Percentiles rank a stretch among this genome's conserved stretches.
Conservation (phyloP, 2,113 vertebrate species). For the Siniperca knerii region DNA sequence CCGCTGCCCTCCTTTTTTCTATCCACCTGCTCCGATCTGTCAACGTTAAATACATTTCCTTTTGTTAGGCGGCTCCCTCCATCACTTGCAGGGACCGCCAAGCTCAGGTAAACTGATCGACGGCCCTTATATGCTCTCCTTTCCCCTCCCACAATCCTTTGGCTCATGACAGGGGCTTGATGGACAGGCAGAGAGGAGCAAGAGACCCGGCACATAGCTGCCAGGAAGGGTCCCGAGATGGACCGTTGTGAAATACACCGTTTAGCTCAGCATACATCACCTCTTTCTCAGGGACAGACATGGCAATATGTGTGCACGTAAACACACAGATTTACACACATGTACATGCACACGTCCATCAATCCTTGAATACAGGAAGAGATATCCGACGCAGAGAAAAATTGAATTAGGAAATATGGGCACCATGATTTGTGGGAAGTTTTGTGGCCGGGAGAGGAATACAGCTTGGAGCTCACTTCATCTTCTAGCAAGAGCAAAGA, state of each 20-base stretch:
- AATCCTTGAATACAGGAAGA: slow-evolving; percentile 78
- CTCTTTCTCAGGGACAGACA: slow-evolving; percentile 67
- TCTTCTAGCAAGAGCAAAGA: slow-evolving; percentile 65
- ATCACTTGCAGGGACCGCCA: slow-evolving; percentile 61
- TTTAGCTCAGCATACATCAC: slow-evolving; percentile 80
- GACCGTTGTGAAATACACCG: slow-evolving; percentile 71
- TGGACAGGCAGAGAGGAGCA: slow-evolving; percentile 66
- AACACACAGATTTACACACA: slow-evolving; percentile 63
- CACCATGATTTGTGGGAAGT: slow-evolving; percentile 77
- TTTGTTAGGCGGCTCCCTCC: slow-evolving; percentile 68
- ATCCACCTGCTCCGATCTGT: slow-evolving; percentile 71
- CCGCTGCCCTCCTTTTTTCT: slow-evolving; percentile 28
- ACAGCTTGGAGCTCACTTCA: slow-evolving; percentile 69
- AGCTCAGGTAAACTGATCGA: slow-evolving; percentile 79
- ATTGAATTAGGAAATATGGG: slow-evolving; percentile 83
- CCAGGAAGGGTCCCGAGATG: slow-evolving; percentile 71
- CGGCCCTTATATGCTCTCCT: slow-evolving; percentile 50
- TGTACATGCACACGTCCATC: slow-evolving; percentile 65
- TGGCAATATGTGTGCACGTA: slow-evolving; percentile 52
- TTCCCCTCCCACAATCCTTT: slow-evolving; percentile 64
- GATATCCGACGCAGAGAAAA: slow-evolving; percentile 76
- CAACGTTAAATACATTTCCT: slow-evolving; percentile 79
- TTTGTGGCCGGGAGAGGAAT: slow-evolving; percentile 75
- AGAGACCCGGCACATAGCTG: slow-evolving; percentile 62
- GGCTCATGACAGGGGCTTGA: slow-evolving; percentile 68